Conservation (phyloP, 1,140 invertebrate species). For the Trichonephila clavipes region DNA sequence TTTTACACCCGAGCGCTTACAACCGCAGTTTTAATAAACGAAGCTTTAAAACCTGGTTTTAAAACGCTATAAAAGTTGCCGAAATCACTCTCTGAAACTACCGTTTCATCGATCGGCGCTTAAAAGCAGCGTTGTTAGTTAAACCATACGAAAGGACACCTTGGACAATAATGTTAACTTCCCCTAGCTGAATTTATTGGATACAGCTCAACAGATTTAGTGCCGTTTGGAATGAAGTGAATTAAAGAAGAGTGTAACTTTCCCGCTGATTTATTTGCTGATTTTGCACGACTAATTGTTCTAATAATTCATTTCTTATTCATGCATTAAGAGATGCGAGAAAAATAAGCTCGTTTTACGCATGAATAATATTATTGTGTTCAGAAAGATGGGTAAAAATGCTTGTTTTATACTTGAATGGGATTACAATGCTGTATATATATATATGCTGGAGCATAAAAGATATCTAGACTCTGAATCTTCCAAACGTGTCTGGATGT, state of each 20-base stretch:
- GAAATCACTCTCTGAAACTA: not conserved
- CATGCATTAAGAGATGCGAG: not conserved
- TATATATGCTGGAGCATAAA: too few species aligned
- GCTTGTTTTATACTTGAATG: too few species aligned
- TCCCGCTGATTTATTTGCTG: conserved; percentile 3
- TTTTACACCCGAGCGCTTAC: not conserved
- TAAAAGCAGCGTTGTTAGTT: not conserved
- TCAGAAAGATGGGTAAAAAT: too few species aligned
- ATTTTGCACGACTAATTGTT: not conserved
- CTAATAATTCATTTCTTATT: not conserved
- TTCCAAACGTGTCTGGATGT: too few species aligned
- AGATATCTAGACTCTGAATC: too few species aligned
- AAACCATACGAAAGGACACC: not conserved
- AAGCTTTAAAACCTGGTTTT: conserved; percentile 3
- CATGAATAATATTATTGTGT: not conserved
- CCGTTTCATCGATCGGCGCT: not conserved
- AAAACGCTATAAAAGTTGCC: conserved; percentile 4
- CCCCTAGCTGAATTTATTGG: conserved; percentile 7
- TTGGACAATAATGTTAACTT: conserved; percentile 30
- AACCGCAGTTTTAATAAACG: conserved; percentile 48
- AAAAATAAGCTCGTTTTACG: not conserved
- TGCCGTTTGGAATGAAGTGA: conserved; percentile 7
- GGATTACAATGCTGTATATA: too few species aligned
- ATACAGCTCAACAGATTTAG: not conserved
- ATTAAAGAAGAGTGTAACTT: not conserved